Base-by-base conservation (phyloP, 2,888 invertebrate genomes). In the Lepidochrysops patricia region DNA sequence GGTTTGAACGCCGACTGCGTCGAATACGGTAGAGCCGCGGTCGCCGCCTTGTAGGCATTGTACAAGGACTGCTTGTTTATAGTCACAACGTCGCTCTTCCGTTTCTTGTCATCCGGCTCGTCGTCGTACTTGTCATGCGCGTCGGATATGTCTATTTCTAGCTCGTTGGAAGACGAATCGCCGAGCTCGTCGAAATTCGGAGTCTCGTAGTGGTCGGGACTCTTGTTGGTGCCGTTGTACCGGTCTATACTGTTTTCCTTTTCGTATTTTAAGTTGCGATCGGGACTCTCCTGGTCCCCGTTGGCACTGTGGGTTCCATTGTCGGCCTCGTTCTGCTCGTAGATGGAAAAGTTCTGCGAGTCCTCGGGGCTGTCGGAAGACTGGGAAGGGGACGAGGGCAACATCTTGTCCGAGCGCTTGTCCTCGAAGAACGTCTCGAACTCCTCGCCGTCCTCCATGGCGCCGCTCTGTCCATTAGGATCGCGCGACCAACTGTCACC, bases 341-440 rank as follows among this genome's bases (percentile, higher is more conserved):
- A 75, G 13, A 73, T 91, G 37, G 92, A 91, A 71, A 93, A 94
- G 76, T 94, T 80, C 2, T 92, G 93, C 59, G 93, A 93, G n/a
- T 86, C 80, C 63, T 92, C 91, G 62, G 90, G 91, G 75, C 86
- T 91, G 74, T 84, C 91, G 71, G 90, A 91, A 1, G 92, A 92
- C 50, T 90, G 92, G 25, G 91, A 91, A 56, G 91, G 90, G 37
- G 93, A 92, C 27, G 93, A 91, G n/a, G 93, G 93, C 34, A 92
- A 90, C 84, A 93, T 89, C 76, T 86, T 84, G 61, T 85, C 84
- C n/a, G 92, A 91, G 72, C 95, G 93, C 75, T 95, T 95, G 72
- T 96, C 96, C 72, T 95, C 94, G 73, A 96, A 96, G 0, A 96
- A 87, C 80, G 96, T 95, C 74, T 96, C 96, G 71, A 96, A 96